A percentile compares a stretch with the other conserved stretches of the same genome.
Conservation (phyloP, 2,888 invertebrate species). For the Melikaiella ostensackeni region DNA sequence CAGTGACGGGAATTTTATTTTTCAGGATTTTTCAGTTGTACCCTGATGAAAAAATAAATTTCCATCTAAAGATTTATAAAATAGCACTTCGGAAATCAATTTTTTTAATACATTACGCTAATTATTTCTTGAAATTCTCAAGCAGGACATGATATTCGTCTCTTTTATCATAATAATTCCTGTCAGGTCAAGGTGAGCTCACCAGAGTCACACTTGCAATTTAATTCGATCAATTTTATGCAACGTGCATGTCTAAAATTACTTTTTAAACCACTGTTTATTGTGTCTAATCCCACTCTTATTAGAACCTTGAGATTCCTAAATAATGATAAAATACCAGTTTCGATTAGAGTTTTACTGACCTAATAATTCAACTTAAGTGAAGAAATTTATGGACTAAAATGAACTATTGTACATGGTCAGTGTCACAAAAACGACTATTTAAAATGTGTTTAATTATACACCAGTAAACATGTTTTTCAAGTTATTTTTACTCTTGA, state of each 20-base stretch:
- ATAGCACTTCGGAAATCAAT: background rate
- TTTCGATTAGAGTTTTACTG: no score
- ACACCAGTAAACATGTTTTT: no score
- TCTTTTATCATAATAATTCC: conserved; percentile 33
- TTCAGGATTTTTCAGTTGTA: no score
- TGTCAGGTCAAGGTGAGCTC: conserved; percentile 26
- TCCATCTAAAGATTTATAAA: background rate
- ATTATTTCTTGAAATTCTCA: background rate
- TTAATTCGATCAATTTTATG: conserved; percentile 4
- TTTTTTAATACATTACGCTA: background rate
- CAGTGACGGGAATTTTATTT: no score
- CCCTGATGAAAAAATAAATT: background rate
- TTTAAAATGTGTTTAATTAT: no score
- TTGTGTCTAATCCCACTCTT: background rate
- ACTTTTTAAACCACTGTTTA: background rate
- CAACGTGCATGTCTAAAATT: conserved; percentile 22
- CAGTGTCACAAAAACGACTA: no score
- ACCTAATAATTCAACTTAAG: no score
- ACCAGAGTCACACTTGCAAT: conserved; percentile 17
- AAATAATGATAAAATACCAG: conserved; percentile 1
- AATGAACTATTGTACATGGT: no score
- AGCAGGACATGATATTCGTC: conserved; percentile 11
- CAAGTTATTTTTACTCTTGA: no score
- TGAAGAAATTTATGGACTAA: no score
- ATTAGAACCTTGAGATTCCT: background rate